Evolutionary conservation across 2,888 invertebrate genomes (phyloP), one percentile per base, ranked within the genome.

Genomic region (Diabrotica balteata): DNA sequence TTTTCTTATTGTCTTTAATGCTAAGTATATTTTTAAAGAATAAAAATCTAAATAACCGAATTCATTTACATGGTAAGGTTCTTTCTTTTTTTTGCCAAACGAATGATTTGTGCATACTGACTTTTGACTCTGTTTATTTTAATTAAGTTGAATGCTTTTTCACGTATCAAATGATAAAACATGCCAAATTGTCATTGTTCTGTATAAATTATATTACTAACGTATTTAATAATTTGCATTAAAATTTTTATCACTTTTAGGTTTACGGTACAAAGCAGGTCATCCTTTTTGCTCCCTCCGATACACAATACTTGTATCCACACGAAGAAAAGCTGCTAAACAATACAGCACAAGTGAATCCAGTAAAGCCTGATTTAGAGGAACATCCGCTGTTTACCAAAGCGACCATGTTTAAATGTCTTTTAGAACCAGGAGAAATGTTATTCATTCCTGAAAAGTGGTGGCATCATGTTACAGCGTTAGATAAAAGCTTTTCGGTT

Each of bases 381-480:
- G 85, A 87, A 72, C 95, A 89, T 86, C 96, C 97, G 0, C 84
- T 90, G 54, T 92, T 93, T 73, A 80, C 80, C 53, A 84, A 88
- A 66, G 90, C 90, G 0, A 87, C 86, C 75, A 88, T 90, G 75
- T 88, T 86, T 74, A 90, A 91, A 81, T 90, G 94, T 80, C 84
- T 91, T 8, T 84, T 98, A 45, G 87, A 89, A 75, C 89, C 93
- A 0, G 97, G 98, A 0, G 95, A 98, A 78, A 93, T 96, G 87
- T 84, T 99, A 62, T 99, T 93, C 80, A 96, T 99, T 75, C 99
- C 99, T 10, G 92, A 93, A 4, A 92, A 92, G 81, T 97, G 96
- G 93, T 99, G 98, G 98, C 99, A 99, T 86, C 96, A 94, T 86
- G 94, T 99, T 7, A 90, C 92, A 72, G 92, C 97, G 0, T 85